Evolutionary conservation across 2,888 invertebrate genomes (phyloP), one percentile per base, ranked within the genome.

Genomic region (Graphium colonna): DNA sequence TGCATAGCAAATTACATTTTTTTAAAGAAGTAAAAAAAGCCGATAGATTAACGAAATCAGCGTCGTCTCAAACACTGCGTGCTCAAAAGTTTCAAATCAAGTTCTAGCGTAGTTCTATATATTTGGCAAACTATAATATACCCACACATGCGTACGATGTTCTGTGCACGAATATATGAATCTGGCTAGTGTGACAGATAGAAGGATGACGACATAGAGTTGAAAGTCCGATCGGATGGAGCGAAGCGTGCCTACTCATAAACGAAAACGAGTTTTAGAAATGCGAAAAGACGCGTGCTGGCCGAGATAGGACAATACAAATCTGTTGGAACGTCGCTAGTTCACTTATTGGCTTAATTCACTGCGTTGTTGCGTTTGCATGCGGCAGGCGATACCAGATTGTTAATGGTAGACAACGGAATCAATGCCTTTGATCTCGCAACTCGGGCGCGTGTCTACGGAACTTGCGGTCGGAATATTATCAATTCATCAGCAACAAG

Each of bases 381-480:
- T 44, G 49, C 48, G 18, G 39, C 48, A 26, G 42, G 31, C 43
- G 31, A 49, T 44, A 53, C 48, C 17, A 39, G 48, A 53, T 49
- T 53, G 53, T 49, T 53, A 38, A 53, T 49, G 15, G 39, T 15
- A 42, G 43, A 49, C 39, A 39, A 39, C 43, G 13, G 36, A 52
- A 52, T 52, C 52, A 47, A 21, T 47, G 47, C 47, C 42, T 52
- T 36, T 42, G 42, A 52, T 52, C 52, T 52, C 47, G 52, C 26
- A 33, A 47, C 38, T 42, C 41, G 42, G 51, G 50, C 39, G 39
- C 28, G 18, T 21, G 46, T 18, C 40, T 21, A 15, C 26, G 15
- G 41, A 39, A 52, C 52, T 26, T 16, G 52, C 18, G 33, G 36
- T 41, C 46, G 16, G 36, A 41, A 51, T 46, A 40, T 46, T 52